Evolutionary conservation across 1,140 invertebrate genomes (phyloP).

Genomic region (Aphis craccivora): DNA sequence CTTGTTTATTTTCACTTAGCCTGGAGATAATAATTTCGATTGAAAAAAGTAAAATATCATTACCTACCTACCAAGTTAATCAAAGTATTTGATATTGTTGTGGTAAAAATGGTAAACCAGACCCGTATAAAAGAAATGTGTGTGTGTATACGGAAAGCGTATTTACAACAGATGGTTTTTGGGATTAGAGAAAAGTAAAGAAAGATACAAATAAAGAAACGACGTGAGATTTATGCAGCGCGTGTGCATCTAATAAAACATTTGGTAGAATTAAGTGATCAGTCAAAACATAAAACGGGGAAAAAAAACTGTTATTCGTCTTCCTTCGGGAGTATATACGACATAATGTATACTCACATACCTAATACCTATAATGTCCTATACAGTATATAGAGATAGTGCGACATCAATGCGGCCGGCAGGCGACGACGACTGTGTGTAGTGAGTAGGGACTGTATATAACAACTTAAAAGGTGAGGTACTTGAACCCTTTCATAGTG

Average conservation of each 20-base stretch:
- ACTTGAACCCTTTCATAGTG: constrained; percentile 22
- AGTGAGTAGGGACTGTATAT: background rate
- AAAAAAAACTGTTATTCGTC: background rate
- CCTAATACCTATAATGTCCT: background rate
- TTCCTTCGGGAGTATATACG: background rate
- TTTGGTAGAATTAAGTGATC: constrained; percentile 36
- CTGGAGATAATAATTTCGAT: background rate
- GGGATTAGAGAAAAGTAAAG: background rate
- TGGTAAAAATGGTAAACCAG: background rate
- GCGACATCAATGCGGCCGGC: background rate
- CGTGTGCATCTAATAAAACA: constrained; percentile 47
- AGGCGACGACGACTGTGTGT: background rate
- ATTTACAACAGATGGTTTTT: constrained; percentile 47
- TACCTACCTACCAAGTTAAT: background rate
- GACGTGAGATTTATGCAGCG: constrained; percentile 20
- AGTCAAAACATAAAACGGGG: constrained; percentile 26
- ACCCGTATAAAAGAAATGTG: background rate
- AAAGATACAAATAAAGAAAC: background rate
- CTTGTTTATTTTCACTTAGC: background rate
- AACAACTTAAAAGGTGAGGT: constrained; percentile 12
- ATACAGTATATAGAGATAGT: background rate
- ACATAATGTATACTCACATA: background rate
- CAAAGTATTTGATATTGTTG: background rate
- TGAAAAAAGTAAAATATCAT: constrained; percentile 5
- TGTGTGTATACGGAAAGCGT: background rate